Percentiles rank a stretch among this genome's conserved stretches.
Evolutionary conservation across 2,888 invertebrate genomes (phyloP).

Genomic region (Chymomyza fuscimana): DNA sequence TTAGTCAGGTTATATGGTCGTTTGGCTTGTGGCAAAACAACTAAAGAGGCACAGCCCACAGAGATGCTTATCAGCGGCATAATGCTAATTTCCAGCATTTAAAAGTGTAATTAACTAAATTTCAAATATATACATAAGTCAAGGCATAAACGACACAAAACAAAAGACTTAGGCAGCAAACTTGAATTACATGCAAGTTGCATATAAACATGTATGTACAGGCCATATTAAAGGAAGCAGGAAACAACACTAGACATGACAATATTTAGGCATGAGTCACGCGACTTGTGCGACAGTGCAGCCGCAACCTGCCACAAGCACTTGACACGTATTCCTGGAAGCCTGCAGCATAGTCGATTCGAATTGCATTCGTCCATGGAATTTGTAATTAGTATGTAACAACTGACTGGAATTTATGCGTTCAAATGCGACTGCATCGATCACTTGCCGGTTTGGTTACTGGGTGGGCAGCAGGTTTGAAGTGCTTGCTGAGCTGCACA

Average conservation of each 20-base stretch:
- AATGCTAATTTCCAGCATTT: slow-evolving; percentile 71
- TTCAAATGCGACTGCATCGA: slow-evolving; percentile 57
- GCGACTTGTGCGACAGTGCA: slow-evolving; percentile 52
- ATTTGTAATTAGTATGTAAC: slow-evolving; percentile 45
- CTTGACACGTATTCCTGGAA: slow-evolving; percentile 71
- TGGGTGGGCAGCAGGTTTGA: slow-evolving; percentile 41
- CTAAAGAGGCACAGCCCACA: slow-evolving; percentile 24
- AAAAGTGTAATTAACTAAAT: slow-evolving; percentile 73
- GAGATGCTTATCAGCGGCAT: slow-evolving; percentile 60
- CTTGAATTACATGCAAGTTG: slow-evolving; percentile 35
- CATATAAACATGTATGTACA: not conserved
- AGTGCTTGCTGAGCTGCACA: not conserved
- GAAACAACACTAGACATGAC: slow-evolving; percentile 60
- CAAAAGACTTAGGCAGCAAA: slow-evolving; percentile 74
- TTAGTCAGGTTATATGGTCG: slow-evolving; percentile 55
- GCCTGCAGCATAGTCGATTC: slow-evolving; percentile 9
- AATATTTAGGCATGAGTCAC: slow-evolving; percentile 59
- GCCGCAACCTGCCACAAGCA: slow-evolving; percentile 29
- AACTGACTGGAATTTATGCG: slow-evolving; percentile 58
- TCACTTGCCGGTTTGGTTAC: slow-evolving; percentile 29
- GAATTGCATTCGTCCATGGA: not conserved
- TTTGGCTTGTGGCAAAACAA: slow-evolving; percentile 56
- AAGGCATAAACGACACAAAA: slow-evolving; percentile 28
- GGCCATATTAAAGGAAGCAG: slow-evolving; percentile 60
- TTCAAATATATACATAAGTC: slow-evolving; percentile 53